Base-by-base conservation (phyloP, 2,797 vertebrate genomes). In the Oreochromis mossambicus region DNA sequence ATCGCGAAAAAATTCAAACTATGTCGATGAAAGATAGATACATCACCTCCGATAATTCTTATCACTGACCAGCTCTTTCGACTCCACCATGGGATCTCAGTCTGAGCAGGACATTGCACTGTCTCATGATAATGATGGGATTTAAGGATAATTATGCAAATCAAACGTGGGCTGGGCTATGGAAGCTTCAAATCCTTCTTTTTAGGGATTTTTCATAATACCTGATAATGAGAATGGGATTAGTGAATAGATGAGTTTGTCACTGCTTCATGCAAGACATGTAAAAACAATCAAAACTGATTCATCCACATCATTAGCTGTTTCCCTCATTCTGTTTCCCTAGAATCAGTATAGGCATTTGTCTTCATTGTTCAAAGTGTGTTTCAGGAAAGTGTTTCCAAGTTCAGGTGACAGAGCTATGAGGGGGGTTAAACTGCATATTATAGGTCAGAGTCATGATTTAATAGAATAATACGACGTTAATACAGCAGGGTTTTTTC, bases 61-160 rank as follows among this genome's bases (percentile, higher is more conserved):
- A 34, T 87, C 29, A 1, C 66, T 43, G 75, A 77, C 8, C 2
- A 0, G 11, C 51, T 75, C 24, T 77, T 79, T 80, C 43, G 24
- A 81, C 46, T 77, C 7, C n/a, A 36, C 1, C 36, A 7, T 56
- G 26, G 29, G 34, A 76, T 48, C 55, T 34, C 38, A 79, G 43
- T 80, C 58, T 13, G 46, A 80, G 26, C 26, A 58, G 51, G 78
- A 54, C 38, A 55, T 77, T 34, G 9, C 9, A 77, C 68, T 36
- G 38, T 87, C 55, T 78, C n/a, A 4, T 83, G 36, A 68, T 12
- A 36, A 6, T 2, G 7, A 83, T 4, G n/a, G 24, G 14, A 82
- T 86, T 78, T 66, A 80, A 80, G 83, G 55, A 19, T 81, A 79
- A 50, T 86, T 54, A 83, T 78, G 66, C 29, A 82, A 86, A 91